Evolutionary conservation across 2,113 vertebrate species (phyloP).

Genomic region (Bos indicus): DNA sequence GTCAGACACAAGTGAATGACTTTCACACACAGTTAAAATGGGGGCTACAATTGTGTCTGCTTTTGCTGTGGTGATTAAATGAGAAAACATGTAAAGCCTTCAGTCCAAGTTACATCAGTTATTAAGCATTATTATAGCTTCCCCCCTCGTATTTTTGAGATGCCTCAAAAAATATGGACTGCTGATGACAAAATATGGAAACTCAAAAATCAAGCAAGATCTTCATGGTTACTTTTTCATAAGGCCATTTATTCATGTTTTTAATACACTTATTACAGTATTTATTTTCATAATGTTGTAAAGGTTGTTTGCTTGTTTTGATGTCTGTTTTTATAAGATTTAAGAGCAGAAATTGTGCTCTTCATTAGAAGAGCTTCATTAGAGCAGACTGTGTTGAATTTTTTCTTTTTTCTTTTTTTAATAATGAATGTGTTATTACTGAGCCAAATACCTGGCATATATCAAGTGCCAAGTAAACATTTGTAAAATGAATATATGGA

Average conservation of each 20-base stretch:
- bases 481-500: not conserved
- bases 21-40: not conserved
- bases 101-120: not conserved
- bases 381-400: not conserved
- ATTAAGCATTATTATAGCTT: not conserved
- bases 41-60: not conserved
- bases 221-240: not conserved
- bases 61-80: not conserved
- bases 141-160: not conserved
- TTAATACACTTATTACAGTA: not conserved
- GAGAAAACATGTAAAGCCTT: not conserved
- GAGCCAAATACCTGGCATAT: not conserved
- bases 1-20: not conserved
- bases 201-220: not conserved
- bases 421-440: not conserved
- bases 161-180: not conserved
- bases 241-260: not conserved
- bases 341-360: not conserved
- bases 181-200: not conserved
- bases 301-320: not conserved
- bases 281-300: not conserved
- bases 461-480: not conserved
- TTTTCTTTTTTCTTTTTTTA: not conserved
- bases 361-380: not conserved
- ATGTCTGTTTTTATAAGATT: not conserved